A percentile compares a stretch with the other conserved stretches of the same genome.
Conservation (phyloP, 2,797 vertebrate genomes). For the Acanthurus lineatus region DNA sequence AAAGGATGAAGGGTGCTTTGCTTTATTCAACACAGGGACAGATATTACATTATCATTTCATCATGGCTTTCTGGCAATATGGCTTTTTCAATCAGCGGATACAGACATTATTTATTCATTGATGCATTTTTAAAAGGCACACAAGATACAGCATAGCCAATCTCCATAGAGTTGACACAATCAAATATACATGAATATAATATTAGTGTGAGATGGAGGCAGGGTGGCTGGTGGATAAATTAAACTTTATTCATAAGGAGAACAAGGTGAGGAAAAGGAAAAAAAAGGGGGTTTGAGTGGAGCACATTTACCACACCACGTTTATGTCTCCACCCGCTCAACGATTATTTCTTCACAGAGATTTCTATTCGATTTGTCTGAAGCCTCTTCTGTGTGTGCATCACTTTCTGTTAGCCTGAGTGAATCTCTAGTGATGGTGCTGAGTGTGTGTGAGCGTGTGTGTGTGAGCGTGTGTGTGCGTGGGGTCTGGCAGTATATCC, state of each 20-base stretch:
- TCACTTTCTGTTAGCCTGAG: conserved; percentile 41
- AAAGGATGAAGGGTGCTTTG: conserved; percentile 31
- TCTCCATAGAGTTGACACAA: conserved; percentile 79
- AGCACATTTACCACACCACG: conserved; percentile 20
- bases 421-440: conserved; percentile 28
- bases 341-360: conserved; percentile 29
- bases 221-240: conserved; percentile 12
- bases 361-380: conserved; percentile 52
- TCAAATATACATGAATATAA: conserved; percentile 79
- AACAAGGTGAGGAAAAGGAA: conserved; percentile 51
- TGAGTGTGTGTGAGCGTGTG: conserved; percentile 32
- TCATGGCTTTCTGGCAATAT: conserved; percentile 85
- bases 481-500: conserved; percentile 81
- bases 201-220: conserved; percentile 56
- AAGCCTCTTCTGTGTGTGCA: conserved; percentile 26
- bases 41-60: conserved; percentile 86
- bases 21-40: conserved; percentile 81
- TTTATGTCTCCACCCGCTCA: conserved; percentile 35
- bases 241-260: conserved; percentile 66
- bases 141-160: conserved; percentile 78
- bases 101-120: conserved; percentile 83
- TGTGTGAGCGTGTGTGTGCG: conserved; percentile 54
- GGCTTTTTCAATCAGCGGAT: conserved; percentile 83
- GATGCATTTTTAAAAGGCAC: conserved; percentile 84
- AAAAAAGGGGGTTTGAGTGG: conserved; percentile 8